Evolutionary conservation across 2,888 invertebrate species (phyloP).

Genomic region (Thymelicus sylvestris): DNA sequence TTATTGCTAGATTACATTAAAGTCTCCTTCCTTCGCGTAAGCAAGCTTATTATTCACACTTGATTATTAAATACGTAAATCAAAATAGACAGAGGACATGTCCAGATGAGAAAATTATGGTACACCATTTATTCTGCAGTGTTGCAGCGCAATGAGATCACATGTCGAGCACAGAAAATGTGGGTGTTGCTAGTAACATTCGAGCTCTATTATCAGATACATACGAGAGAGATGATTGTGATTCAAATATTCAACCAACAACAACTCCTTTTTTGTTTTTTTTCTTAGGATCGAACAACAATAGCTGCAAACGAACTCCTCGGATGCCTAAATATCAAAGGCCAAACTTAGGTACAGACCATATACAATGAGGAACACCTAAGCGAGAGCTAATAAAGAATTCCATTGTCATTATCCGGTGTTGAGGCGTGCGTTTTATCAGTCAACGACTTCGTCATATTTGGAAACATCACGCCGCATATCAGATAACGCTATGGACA

Average conservation of each 20-base stretch:
- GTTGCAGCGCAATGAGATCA: constrained; percentile 31
- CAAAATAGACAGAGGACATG: constrained; percentile 36
- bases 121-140: constrained; percentile 26
- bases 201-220: constrained; percentile 43
- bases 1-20: background rate
- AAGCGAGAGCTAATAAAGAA: constrained; percentile 59
- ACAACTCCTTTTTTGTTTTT: constrained; percentile 45
- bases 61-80: constrained; percentile 38
- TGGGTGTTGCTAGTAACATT: constrained; percentile 44
- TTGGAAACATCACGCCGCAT: constrained; percentile 64
- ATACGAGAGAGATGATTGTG: constrained; percentile 42
- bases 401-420: constrained; percentile 64
- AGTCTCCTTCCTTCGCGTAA: constrained; percentile 18
- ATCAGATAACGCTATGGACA: constrained; percentile 75
- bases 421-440: constrained; percentile 59
- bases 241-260: constrained; percentile 44
- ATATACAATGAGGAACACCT: constrained; percentile 61
- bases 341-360: constrained; percentile 63
- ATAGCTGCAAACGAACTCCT: constrained; percentile 66
- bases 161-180: constrained; percentile 36
- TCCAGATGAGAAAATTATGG: constrained; percentile 20
- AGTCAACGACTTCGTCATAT: constrained; percentile 67
- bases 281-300: constrained; percentile 58
- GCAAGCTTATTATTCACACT: constrained; percentile 37
- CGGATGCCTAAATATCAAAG: constrained; percentile 57